Evolutionary conservation across 92 coral and sea anemone species (phyloP), one percentile per base, ranked within the genome.

Genomic region (Diadumene lineata): DNA sequence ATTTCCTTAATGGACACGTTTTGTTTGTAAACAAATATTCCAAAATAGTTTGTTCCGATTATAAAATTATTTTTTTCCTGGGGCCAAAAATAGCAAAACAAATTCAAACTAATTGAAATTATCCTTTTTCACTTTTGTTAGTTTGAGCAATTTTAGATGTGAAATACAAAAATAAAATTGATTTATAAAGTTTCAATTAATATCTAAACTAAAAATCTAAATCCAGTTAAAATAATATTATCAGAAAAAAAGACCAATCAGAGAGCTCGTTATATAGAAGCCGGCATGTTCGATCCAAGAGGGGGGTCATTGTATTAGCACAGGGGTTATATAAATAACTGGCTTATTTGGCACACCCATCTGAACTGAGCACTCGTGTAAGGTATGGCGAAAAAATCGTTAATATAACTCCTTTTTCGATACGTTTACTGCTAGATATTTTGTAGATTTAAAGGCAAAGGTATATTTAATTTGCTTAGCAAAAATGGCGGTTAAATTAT

Each of bases 261-360:
- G 19, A 62, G 19, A 15, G 68, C 68, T 62, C 30, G 68, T 69
- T 69, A 24, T 69, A 29, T 69, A 33, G 27, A 8, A 29, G 61
- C 68, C 69, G 70, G 71, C 11, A 22, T 26, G 27, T 61, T 44
- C 48, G 24, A 23, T 34, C 68, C 46, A 38, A 68, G 63, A 72
- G 81, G 72, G 81, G 64, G 64, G 57, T 31, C 56, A 66, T 34
- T 51, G 60, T 51, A 33, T 55, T 77, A 60, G 74, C 56, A 32
- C 43, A 68, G 64, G 73, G 82, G 82, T 77, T 30, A 55, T 61
- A 56, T 73, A 61, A 73, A 73, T 73, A 33, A 73, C 68, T 31
- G 46, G 78, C 50, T 53, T 73, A 56, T 75, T 75, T 64, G 80
- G 80, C 80, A 79, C 83, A 79, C 83, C 83, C 83, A 79, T 71